Base-by-base conservation (phyloP, 2,797 vertebrate genomes). In the Taenioides sp. region DNA sequence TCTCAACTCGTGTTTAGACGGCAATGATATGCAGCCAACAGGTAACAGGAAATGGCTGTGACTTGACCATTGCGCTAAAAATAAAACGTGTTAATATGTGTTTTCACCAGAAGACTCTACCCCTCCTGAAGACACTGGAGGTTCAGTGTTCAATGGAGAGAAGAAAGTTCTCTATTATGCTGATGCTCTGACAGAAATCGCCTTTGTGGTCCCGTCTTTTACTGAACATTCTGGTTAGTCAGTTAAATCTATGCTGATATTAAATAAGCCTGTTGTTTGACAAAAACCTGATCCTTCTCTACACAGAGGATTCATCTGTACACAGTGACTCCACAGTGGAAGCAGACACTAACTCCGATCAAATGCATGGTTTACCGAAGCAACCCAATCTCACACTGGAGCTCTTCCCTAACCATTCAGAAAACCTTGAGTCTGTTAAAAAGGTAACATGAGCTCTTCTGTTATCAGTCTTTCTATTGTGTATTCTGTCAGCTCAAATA, bases 161-260 rank as follows among this genome's bases (percentile, higher is more conserved):
- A 97, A 95, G 93, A 98, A 96, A 68, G 96, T 96, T 86, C 91
- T 98, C 64, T 98, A 98, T 85, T 98, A 97, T 0, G 97, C 97
- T 0, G 97, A 98, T 80, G 97, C 96, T 66, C 93, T 98, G 84
- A 98, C 97, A 0, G 97, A 98, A 90, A 97, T 98, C 2, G 97
- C 97, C 80, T 98, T 98, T 69, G 96, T 98, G 64, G 96, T 98
- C 83, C 97, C 97, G 0, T 97, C 96, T 31, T 86, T 94, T 9
- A 91, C 93, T 73, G 96, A 97, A 77, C 95, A 93, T 71, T 93
- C 96, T 60, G 94, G 97, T 98, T 87, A 95, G 96, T 91, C 1
- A 2, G 14, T 3, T 65, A 64, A 67, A 31, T 61, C 31, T 59
- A 4, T 60, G 23, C 22, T 71, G 1, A 27, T 55, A n/a, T 7